Percentiles rank a stretch among this genome's conserved stretches.
These are phyloP conservation scores for Silurus asotus DNA, from an alignment of 2,113 vertebrate genomes.

Conservation along the genomic window DNA sequence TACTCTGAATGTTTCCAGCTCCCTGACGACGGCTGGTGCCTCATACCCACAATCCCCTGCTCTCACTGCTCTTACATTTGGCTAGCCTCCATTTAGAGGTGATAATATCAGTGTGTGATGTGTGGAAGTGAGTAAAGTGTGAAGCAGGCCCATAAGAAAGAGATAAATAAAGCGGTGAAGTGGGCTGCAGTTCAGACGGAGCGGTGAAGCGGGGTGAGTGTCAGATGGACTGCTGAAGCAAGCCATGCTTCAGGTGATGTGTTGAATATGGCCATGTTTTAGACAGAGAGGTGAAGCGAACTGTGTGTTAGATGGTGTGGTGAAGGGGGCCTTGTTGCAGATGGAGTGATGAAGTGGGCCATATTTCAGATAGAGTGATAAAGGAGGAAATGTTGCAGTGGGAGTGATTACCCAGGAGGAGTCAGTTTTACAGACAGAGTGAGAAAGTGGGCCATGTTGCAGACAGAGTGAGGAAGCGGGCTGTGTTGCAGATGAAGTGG, in stretches of 20 bases:
- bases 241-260: background rate
- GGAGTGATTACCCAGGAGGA: too few species aligned
- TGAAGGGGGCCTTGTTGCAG: background rate
- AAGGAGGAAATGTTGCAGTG: background rate
- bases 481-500: background rate
- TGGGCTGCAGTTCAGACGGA: background rate
- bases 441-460: background rate
- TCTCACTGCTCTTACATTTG: background rate
- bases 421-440: background rate
- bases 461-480: background rate
- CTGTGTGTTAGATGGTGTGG: background rate
- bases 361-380: background rate
- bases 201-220: background rate
- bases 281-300: background rate
- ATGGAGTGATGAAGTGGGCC: background rate
- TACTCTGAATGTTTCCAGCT: conserved; percentile 68
- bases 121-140: background rate
- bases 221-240: background rate
- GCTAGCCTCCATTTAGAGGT: background rate
- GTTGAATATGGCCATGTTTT: background rate
- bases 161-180: background rate
- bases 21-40: conserved; percentile 39
- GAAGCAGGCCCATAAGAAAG: background rate
- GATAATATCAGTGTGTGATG: background rate
- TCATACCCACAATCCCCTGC: conserved; percentile 30